These are phyloP conservation scores for Hipparchia semele DNA, from an alignment of 2,888 invertebrate genomes.

Conservation along the genomic window DNA sequence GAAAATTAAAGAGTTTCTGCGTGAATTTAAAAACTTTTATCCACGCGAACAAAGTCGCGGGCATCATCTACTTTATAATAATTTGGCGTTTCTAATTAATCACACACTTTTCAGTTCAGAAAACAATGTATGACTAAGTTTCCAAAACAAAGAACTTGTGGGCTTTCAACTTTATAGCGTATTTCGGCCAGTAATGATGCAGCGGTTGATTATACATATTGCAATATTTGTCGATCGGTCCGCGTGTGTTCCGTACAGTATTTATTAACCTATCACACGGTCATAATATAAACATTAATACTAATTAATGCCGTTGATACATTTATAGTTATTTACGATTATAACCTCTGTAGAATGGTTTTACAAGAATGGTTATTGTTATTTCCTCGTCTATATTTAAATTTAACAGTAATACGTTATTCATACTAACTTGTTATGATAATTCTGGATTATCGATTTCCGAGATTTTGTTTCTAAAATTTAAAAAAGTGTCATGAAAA, in stretches of 20 bases:
- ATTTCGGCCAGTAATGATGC: constrained; percentile 24
- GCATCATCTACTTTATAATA: too few relatives aligned
- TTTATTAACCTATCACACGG: constrained; percentile 29
- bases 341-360: constrained; percentile 14
- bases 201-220: constrained; percentile 28
- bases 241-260: constrained; percentile 17
- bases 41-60: too few relatives aligned
- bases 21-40: too few relatives aligned
- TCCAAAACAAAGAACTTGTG: not conserved
- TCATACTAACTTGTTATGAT: too few relatives aligned
- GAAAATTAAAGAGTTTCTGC: too few relatives aligned
- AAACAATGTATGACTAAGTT: not conserved
- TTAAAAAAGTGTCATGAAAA: not conserved
- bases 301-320: constrained; percentile 9
- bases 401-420: too few relatives aligned
- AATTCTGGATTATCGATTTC: too few relatives aligned
- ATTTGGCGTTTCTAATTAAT: too few relatives aligned
- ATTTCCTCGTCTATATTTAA: not conserved
- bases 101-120: too few relatives aligned
- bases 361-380: not conserved
- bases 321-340: constrained; percentile 12
- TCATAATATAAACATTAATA: constrained; percentile 26
- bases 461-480: not conserved
- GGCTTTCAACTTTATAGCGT: not conserved
- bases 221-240: constrained; percentile 32